Evolutionary conservation across 2,113 vertebrate species (phyloP).

Genomic region (Crotalus helleri): DNA sequence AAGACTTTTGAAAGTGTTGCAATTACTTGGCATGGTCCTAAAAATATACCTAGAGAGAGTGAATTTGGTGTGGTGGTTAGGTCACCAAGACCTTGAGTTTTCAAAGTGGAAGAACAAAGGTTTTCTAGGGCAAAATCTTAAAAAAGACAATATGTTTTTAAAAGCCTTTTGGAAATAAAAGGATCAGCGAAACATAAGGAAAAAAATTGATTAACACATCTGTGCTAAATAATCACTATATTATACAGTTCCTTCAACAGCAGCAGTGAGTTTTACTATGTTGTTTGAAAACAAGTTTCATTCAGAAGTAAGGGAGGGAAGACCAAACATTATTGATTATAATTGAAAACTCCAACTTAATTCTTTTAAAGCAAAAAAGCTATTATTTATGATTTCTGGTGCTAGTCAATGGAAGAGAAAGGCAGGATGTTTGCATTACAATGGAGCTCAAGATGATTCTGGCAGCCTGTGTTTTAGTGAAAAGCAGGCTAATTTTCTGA

Average conservation of each 20-base stretch:
- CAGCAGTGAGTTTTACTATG: not conserved
- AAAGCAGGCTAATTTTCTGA: not conserved
- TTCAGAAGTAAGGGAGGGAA: not conserved
- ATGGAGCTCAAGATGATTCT: not conserved
- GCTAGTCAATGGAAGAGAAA: not conserved
- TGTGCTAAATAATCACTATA: not conserved
- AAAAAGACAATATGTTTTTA: not conserved
- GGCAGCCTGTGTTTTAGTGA: not conserved
- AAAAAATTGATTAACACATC: not conserved
- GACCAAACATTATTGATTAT: not conserved
- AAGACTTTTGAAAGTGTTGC: not conserved
- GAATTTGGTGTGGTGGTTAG: not conserved
- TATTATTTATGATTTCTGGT: not conserved
- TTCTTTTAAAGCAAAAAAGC: not conserved
- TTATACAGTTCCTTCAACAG: not conserved
- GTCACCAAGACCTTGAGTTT: not conserved
- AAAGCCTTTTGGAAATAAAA: not conserved
- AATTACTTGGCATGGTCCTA: not conserved
- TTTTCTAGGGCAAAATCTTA: not conserved
- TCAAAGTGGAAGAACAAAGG: not conserved
- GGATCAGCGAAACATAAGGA: not conserved
- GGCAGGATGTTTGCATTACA: not conserved
- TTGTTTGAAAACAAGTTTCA: not conserved
- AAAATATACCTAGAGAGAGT: not conserved
- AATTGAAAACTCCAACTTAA: not conserved